Evolutionary conservation across 1,140 invertebrate species (phyloP).

Genomic region (Ylistrum balloti): DNA sequence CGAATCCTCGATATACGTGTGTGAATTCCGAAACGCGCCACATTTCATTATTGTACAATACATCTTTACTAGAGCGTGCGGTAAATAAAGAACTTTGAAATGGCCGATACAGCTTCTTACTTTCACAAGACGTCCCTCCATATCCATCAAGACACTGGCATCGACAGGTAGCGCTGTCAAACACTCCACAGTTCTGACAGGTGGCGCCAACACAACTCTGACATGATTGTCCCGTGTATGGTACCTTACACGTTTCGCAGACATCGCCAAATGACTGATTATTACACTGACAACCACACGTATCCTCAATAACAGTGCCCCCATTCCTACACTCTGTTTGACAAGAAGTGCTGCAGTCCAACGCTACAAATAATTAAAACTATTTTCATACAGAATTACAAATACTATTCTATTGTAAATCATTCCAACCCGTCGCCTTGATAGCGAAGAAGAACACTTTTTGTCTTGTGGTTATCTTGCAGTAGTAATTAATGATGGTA

Average conservation of each 20-base stretch:
- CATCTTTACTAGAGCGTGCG: too few species aligned
- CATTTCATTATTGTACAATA: too few species aligned
- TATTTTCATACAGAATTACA: too few species aligned
- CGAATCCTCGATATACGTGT: too few species aligned
- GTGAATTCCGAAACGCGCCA: too few species aligned
- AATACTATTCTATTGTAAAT: too few species aligned
- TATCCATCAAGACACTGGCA: conserved; percentile 53
- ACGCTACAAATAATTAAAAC: not conserved
- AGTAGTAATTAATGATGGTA: too few species aligned
- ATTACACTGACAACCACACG: conserved; percentile 52
- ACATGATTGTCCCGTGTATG: conserved; percentile 47
- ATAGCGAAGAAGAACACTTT: too few species aligned
- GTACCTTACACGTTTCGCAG: conserved; percentile 48
- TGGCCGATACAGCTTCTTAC: too few species aligned
- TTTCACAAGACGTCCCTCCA: conserved; percentile 52
- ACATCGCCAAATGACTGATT: conserved; percentile 45
- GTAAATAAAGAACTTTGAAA: too few species aligned
- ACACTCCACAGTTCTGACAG: conserved; percentile 54
- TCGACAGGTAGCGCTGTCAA: conserved; percentile 46
- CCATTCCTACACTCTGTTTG: conserved; percentile 47
- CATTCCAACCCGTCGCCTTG: too few species aligned
- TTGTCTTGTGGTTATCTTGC: too few species aligned
- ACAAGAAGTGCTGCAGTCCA: not conserved
- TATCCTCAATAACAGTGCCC: conserved; percentile 30
- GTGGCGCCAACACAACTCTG: conserved; percentile 42